Evolutionary conservation across 2,888 invertebrate species (phyloP).

Genomic region (Tenthredo scrophulariae): DNA sequence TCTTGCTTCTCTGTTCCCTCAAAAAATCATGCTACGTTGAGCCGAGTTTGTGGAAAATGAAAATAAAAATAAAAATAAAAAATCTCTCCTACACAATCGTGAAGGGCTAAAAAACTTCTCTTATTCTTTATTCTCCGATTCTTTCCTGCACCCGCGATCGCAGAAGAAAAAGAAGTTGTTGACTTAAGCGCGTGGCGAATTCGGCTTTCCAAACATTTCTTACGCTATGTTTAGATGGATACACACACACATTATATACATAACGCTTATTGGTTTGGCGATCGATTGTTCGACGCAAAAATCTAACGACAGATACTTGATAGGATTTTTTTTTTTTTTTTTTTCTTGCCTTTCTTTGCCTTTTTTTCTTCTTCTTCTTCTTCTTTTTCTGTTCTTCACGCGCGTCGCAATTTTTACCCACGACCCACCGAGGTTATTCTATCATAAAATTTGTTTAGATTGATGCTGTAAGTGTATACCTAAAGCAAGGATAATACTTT

Average conservation of each 20-base stretch:
- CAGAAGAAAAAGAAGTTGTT: slow-evolving; percentile 66
- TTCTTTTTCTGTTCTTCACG: not conserved
- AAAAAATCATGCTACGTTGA: slow-evolving; percentile 58
- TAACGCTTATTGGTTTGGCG: slow-evolving; percentile 15
- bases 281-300: slow-evolving; percentile 45
- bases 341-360: too few species aligned
- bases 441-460: slow-evolving; percentile 42
- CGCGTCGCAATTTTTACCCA: slow-evolving; percentile 28
- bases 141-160: slow-evolving; percentile 37
- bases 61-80: not conserved
- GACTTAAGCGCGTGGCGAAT: slow-evolving; percentile 77
- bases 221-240: slow-evolving; percentile 22
- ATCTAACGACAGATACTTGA: slow-evolving; percentile 32
- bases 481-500: slow-evolving; percentile 16
- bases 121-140: slow-evolving; percentile 35
- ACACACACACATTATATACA: slow-evolving; percentile 12
- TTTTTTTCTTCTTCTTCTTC: not conserved
- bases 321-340: not conserved
- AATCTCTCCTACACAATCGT: slow-evolving; percentile 50
- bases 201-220: slow-evolving; percentile 71
- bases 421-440: not conserved
- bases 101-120: slow-evolving; percentile 50
- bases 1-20: slow-evolving; percentile 33
- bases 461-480: not conserved
- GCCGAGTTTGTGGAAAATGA: slow-evolving; percentile 67